A percentile compares a stretch with the other conserved stretches of the same genome.
Conservation (phyloP, 2,113 vertebrate genomes). For the Telmatochromis sp. region DNA sequence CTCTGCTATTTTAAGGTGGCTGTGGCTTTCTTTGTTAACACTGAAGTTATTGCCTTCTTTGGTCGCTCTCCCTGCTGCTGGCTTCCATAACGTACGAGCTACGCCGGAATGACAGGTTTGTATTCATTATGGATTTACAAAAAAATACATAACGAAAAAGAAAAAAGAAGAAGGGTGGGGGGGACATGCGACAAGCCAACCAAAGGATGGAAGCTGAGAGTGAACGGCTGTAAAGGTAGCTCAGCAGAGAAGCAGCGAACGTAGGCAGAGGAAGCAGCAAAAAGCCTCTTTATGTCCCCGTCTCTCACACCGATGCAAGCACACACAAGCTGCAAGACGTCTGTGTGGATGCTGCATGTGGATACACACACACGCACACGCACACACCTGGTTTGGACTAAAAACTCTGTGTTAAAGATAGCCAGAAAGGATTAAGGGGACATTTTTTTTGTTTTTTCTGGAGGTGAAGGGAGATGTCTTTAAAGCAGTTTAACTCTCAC, state of each 20-base stretch:
- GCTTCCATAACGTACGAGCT: constrained; percentile 27
- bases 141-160: neutral
- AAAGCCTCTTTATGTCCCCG: neutral
- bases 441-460: neutral
- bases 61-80: constrained; percentile 38
- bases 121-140: constrained; percentile 25
- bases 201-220: constrained; percentile 30
- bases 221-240: constrained; percentile 15
- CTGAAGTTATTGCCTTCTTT: constrained; percentile 49
- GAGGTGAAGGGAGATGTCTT: neutral
- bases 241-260: constrained; percentile 5
- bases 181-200: constrained; percentile 19
- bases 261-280: neutral
- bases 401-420: neutral
- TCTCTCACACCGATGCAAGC: constrained; percentile 11
- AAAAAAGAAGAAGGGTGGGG: neutral
- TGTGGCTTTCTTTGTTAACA: constrained; percentile 22
- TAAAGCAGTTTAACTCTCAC: neutral
- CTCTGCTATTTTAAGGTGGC: constrained; percentile 39
- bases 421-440: neutral
- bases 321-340: constrained; percentile 6
- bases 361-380: neutral
- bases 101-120: constrained; percentile 41
- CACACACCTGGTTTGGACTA: neutral
- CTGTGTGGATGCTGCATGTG: constrained; percentile 3